Evolutionary conservation across 2,797 vertebrate species (phyloP), one percentile per base, ranked within the genome.

Genomic region (Trachops cirrhosus): DNA sequence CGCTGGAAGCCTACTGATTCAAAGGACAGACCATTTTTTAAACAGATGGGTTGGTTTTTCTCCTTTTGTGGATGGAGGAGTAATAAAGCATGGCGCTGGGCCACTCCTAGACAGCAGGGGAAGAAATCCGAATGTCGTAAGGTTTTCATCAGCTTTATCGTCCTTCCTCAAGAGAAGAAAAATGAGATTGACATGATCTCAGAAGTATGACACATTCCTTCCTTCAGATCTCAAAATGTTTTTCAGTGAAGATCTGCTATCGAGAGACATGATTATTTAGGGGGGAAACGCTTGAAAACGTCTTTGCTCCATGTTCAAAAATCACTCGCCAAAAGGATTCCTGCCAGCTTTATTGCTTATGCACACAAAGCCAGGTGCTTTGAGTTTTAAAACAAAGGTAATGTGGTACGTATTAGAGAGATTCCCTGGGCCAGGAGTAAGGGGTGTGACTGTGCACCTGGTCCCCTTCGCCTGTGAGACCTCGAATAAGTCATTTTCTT

Each of bases 161-260:
- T 62, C 68, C 37, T 91, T 83, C 37, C 87, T 94, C 82, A 62
- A 68, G 68, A 88, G 64, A 82, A 97, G 79, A 93, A 94, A 97
- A 96, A 79, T 95, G 93, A 97, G 89, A 95, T 90, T 94, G 93
- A 78, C 48, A 94, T 97, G 89, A 83, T 89, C 39, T 0, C 54
- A 96, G 74, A 96, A 86, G 95, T 80, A 94, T 95, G 90, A 96
- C 79, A 95, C 93, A 96, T 94, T 95, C 91, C 92, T 85, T 71
- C 96, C 91, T 64, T 68, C 21, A 78, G 79, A 92, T 93, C 86
- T 83, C 95, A 77, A 93, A 95, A 86, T 95, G 91, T 94, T 95
- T 94, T 93, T 10, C 92, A 67, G 46, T 37, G 67, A 75, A 94
- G 70, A 93, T 85, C 95, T 96, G 79, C 90, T 68, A 46, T 93